A percentile compares a stretch with the other conserved stretches of the same genome.
phyloP scores from a whole-genome alignment of 1,140 invertebrate species.

The Drosophila jambulina region DNA sequence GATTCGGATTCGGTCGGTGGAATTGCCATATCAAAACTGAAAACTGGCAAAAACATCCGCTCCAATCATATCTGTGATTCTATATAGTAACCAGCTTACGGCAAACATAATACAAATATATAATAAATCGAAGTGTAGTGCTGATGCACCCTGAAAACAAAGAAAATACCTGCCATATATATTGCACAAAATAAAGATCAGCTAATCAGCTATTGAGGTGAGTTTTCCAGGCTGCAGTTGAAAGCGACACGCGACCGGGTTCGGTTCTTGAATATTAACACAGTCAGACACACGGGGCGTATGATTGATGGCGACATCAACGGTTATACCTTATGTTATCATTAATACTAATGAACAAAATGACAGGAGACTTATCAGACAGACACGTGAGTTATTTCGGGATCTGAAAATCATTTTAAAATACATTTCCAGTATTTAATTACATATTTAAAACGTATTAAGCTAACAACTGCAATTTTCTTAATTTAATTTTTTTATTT shows the following conservation, averaged over 20 bases:
- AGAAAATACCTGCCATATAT: slow-evolving; percentile 35
- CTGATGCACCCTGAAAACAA: slow-evolving; percentile 44
- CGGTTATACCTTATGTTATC: neutral
- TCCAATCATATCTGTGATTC: slow-evolving; percentile 65
- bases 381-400: slow-evolving; percentile 10
- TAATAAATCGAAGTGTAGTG: slow-evolving; percentile 20
- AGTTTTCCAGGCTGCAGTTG: slow-evolving; percentile 42
- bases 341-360: slow-evolving; percentile 2
- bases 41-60: slow-evolving; percentile 44
- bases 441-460: neutral
- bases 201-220: slow-evolving; percentile 62
- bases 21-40: slow-evolving; percentile 26
- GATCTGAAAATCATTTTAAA: too few species aligned
- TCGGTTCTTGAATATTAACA: slow-evolving; percentile 18
- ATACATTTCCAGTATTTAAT: neutral
- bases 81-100: slow-evolving; percentile 45
- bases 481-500: too few species aligned
- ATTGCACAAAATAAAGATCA: slow-evolving; percentile 14
- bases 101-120: slow-evolving; percentile 20
- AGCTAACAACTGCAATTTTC: too few species aligned
- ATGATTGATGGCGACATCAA: slow-evolving; percentile 49
- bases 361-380: neutral
- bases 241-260: slow-evolving; percentile 60
- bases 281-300: slow-evolving; percentile 39
- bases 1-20: slow-evolving; percentile 34